Conservation (phyloP, 1,140 invertebrate species). For the Meloidogyne chitwoodi region DNA sequence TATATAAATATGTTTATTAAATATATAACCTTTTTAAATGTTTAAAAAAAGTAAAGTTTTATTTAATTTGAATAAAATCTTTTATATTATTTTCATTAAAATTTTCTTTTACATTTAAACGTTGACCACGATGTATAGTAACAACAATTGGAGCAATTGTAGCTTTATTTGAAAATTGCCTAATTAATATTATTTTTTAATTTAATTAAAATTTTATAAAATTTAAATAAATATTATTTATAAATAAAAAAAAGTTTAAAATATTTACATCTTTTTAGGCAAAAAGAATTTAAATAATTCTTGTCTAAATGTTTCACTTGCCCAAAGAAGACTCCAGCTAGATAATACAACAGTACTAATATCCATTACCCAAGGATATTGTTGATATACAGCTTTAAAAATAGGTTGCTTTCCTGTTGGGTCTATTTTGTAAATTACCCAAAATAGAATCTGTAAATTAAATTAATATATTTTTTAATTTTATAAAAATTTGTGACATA, state of each 20-base stretch:
- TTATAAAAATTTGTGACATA: no score
- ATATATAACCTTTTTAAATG: no score
- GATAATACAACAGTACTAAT: constrained; percentile 5
- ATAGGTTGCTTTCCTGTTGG: background rate
- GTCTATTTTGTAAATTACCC: background rate
- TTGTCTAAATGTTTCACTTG: background rate
- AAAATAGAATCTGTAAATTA: background rate
- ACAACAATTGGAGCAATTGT: background rate
- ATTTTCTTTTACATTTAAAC: background rate
- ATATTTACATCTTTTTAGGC: background rate
- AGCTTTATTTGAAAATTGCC: background rate
- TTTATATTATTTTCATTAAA: background rate
- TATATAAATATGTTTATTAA: no score
- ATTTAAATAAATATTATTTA: background rate
- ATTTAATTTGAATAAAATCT: background rate
- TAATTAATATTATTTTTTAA: background rate
- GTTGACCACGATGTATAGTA: background rate
- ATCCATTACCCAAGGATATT: constrained; percentile 13
- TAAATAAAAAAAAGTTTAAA: background rate
- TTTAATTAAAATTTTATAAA: no score
- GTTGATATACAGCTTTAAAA: background rate
- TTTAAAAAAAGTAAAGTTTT: background rate
- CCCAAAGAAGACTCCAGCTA: constrained; percentile 11
- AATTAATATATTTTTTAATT: no score
- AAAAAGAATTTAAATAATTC: background rate